Base-by-base conservation (phyloP, 35 echinoderm and acorn worm species). In the Stichopus chloronotus region DNA sequence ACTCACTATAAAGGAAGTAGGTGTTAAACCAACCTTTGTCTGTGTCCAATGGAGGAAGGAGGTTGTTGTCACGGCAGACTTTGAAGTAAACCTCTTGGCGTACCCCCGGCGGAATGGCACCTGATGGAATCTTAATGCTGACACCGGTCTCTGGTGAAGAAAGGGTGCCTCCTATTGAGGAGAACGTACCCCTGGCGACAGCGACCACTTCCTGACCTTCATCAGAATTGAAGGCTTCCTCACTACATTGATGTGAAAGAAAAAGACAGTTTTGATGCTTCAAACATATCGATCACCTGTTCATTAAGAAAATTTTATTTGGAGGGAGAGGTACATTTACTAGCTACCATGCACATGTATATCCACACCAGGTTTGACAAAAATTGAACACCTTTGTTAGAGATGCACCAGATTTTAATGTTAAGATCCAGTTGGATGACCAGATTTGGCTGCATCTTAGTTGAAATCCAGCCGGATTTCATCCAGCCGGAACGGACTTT, bases 21-120 rank as follows among this genome's bases (percentile, higher is more conserved):
- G 61, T 11, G 9, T 65, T 5, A 65, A 8, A 65, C 61, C n/a
- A 78, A 96, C 97, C 97, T 94, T 98, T 98, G 43, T 98, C 93
- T 57, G 87, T 94, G 92, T 98, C 97, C 63, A 98, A 78, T 56
- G 97, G 97, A 16, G 97, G 97, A 68, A 98, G 93, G 84, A 96
- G 94, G 72, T 94, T 98, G 87, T 93, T 96, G 83, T 98, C 95
- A 57, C 91, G 90, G 84, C 97, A 98, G 52, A 98, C 97, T 58
- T 98, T 98, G 88, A 98, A 98, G 95, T 96, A 96, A 57, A 98
- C 91, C 20, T 98, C 97, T n/a, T 98, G 97, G 53, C 79, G 79
- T 56, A 90, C 59, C 24, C 97, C 97, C n/a, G 96, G 92, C 12
- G 94, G 97, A 78, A 98, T 92, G 24, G 97, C 97, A 25, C 95